Evolutionary conservation across 2,888 invertebrate genomes (phyloP), one percentile per base, ranked within the genome.

Genomic region (Lasioglossum villosulum): DNA sequence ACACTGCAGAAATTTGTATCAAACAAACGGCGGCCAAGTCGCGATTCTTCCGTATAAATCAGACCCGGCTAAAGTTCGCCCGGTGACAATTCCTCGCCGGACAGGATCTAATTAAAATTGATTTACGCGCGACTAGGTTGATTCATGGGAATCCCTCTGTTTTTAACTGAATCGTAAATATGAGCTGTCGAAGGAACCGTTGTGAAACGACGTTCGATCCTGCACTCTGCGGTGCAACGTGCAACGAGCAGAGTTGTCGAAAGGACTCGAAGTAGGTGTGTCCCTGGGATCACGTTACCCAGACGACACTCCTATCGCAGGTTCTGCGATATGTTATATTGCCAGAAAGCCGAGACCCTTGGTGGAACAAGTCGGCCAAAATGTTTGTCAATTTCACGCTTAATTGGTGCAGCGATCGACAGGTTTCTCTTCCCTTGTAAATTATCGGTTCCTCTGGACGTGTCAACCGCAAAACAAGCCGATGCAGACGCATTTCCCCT

Each of bases 311-410:
- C 72, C 79, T 75, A 78, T 68, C 45, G 80, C 82, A 81, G 88
- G 77, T 87, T 87, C 85, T 78, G 83, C 81, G 71, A 84, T 78
- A 75, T 86, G 72, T 92, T 85, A 89, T 56, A 68, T 76, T 80
- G 81, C 73, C 80, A 86, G 87, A 87, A 89, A 90, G 52, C 59
- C 45, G 88, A 90, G 72, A 86, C 88, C 42, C 68, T 82, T 70
- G 30, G 70, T 39, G 66, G 74, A 76, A 45, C 75, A 27, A 42
- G 73, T 80, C 75, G 68, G 70, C 83, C 86, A 84, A 89, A 88
- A 80, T 88, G 84, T 80, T 90, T 84, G 84, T 90, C 85, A 92
- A 92, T 93, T 93, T 90, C 83, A 89, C 86, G 90, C 86, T 88
- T 92, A 91, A 93, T 93, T 92, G 90, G 84, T 83, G 73, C 59